Percentiles rank a stretch among this genome's conserved stretches.
Evolutionary conservation across 2,113 vertebrate genomes (phyloP).

Genomic region (Ahaetulla prasina): DNA sequence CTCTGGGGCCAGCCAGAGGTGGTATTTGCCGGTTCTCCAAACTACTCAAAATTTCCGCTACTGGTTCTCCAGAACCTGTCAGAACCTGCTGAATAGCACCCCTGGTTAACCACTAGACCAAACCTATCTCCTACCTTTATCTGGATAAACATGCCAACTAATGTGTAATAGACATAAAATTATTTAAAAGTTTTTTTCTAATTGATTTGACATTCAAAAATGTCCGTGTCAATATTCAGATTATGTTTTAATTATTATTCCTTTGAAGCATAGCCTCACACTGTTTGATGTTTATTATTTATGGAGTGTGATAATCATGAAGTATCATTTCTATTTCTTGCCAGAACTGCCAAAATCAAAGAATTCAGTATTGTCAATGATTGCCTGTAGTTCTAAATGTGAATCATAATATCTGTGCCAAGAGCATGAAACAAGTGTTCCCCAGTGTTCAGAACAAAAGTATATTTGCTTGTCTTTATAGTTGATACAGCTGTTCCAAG

Average conservation of each 20-base stretch:
- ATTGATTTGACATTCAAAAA: background rate
- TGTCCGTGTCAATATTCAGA: background rate
- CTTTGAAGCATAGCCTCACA: background rate
- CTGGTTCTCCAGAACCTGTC: no score
- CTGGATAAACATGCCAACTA: background rate
- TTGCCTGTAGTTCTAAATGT: background rate
- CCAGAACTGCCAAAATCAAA: constrained; percentile 19
- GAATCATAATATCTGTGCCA: background rate
- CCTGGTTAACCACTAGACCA: background rate
- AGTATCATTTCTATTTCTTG: constrained; percentile 25
- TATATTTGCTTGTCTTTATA: background rate
- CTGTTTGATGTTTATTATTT: constrained; percentile 24
- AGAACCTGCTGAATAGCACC: no score
- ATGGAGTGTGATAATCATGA: background rate
- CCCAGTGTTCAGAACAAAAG: constrained; percentile 10
- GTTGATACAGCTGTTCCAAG: constrained; percentile 13
- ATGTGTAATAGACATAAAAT: constrained; percentile 4
- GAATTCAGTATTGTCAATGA: background rate
- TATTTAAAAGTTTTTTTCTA: background rate
- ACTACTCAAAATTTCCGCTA: no score
- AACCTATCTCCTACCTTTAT: background rate
- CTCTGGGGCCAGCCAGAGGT: no score
- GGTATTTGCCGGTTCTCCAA: no score
- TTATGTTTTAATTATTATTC: background rate
- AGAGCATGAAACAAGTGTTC: constrained; percentile 24